Base-by-base conservation (phyloP, 2,797 vertebrate genomes). In the Eulemur rubriventer region DNA sequence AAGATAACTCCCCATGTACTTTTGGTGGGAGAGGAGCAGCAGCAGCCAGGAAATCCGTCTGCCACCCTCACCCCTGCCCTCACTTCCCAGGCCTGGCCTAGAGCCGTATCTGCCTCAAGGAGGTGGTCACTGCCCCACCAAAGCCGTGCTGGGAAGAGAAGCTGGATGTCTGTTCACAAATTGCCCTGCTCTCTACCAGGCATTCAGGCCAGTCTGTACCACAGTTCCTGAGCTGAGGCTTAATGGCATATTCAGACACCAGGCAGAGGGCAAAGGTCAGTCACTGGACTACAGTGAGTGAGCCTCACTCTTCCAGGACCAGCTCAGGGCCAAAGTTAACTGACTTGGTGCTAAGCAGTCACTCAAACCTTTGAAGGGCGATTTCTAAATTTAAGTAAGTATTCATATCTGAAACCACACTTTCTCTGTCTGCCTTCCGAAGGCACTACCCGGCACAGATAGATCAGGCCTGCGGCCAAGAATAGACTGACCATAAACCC, bases 201-300 rank as follows among this genome's bases (percentile, higher is more conserved):
- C 93, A 91, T 94, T 96, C 95, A 89, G 48, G 93, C 57, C 88
- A 80, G 41, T 41, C 89, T 61, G 76, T 93, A 41, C 26, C 89
- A 61, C 63, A 98, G 33, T 41, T 94, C 69, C 78, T 81, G 33
- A 83, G 52, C 14, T 41, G n/a, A 55, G 69, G 22, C 84, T 81
- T 70, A 91, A 6, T 11, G 67, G 67, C 82, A 92, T 88, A 96
- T 97, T 85, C 91, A 95, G 43, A 50, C 14, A 24, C n/a, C 6
- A 35, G 28, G 38, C 48, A 48, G 75, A 76, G 33, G 26, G 38
- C 69, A 26, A 4, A 86, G n/a, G 65, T 92, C 91, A 84, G 75
- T 90, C 2, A 73, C 11, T 20, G 76, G 95, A 20, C 41, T 59
- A 46, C 24, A n/a, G 9, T 57, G 57, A 38, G 41, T 28, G 35